Evolutionary conservation across 2,113 vertebrate genomes (phyloP), one percentile per base, ranked within the genome.

Genomic region (Crypturellus undulatus): DNA sequence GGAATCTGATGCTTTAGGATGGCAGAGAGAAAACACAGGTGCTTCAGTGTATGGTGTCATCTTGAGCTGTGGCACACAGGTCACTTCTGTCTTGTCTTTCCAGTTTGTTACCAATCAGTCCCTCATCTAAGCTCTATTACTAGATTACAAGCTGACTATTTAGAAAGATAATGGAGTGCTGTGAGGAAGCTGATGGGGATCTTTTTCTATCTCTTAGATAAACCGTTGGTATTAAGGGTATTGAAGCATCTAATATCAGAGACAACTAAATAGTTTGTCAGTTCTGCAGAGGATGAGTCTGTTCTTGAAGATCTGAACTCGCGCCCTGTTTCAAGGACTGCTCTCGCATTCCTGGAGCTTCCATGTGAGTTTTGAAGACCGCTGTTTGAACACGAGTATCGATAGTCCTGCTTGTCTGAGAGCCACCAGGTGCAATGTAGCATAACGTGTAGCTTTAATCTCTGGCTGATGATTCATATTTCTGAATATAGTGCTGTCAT

Each of bases 401-500:
- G 42, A 21, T 34, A 75, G 60, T 73, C 18, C 45, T 78, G n/a
- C 43, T 83, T 64, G 47, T 87, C 21, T 45, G 43, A 7, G 26
- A 65, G 59, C 62, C 47, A 60, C 32, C 52, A 52, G 1, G 38
- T 77, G 54, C 40, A 62, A 7, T 22, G 11, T 12, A 54, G 20
- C 54, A 8, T 19, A 6, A 70, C 59, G 36, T 2, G 0, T 30
- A 54, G 56, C 72, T 93, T 70, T 59, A 71, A 56, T 38, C 45
- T 21, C 38, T 54, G 45, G 24, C 10, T 68, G 36, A 8, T 42
- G 40, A 26, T 79, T 84, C 30, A 2, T 88, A 0, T 52, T 65
- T 65, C 49, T 76, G 36, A 24, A 67, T 59, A 54, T 6, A 1
- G 0, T 4, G 13, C 69, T 22, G 0, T 20, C 32, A 10, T 9